These are phyloP conservation scores for Myxocyprinus asiaticus DNA, from an alignment of 2,113 vertebrate species.

Conservation along the genomic window DNA sequence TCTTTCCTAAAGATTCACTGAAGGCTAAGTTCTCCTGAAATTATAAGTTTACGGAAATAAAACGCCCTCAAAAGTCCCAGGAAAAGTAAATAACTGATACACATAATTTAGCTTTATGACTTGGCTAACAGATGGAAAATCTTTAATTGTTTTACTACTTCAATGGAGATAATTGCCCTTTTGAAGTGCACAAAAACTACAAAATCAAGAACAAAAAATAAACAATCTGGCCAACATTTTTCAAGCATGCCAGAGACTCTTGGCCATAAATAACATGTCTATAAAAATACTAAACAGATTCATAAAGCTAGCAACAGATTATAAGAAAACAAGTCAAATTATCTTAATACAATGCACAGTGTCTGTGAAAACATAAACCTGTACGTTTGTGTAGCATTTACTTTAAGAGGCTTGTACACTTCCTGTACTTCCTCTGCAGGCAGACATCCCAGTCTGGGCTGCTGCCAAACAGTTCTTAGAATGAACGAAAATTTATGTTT, in stretches of 20 bases:
- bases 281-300: no score
- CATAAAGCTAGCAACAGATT: no score
- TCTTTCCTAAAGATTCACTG: background rate
- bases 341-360: no score
- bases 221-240: background rate
- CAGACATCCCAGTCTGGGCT: no score
- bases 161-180: background rate
- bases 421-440: no score
- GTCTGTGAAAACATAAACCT: no score
- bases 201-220: background rate
- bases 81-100: background rate
- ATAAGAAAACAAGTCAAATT: no score
- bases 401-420: no score
- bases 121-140: background rate
- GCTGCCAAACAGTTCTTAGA: conserved; percentile 17
- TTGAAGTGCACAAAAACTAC: no score
- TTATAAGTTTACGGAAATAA: background rate
- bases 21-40: background rate
- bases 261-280: no score
- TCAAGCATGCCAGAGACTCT: background rate
- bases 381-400: no score
- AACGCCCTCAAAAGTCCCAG: no score
- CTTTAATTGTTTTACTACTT: background rate
- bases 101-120: background rate
- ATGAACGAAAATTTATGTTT: conserved; percentile 6